phyloP scores from a whole-genome alignment of 2,113 vertebrate species.

The Antigone vipio region DNA sequence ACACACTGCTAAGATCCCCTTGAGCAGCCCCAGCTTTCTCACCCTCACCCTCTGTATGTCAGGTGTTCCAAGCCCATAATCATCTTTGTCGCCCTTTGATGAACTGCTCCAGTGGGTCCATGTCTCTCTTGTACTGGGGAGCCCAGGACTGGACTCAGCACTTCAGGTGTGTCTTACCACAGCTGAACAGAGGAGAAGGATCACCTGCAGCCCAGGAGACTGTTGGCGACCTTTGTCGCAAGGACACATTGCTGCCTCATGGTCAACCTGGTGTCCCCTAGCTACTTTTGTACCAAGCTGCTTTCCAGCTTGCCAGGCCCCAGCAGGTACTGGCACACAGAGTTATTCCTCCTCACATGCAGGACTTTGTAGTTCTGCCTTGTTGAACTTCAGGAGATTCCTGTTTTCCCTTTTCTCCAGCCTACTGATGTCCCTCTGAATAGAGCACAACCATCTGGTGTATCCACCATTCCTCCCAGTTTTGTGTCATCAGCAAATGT shows the following conservation, averaged over 20 bases:
- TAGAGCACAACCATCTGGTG: not conserved
- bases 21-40: not conserved
- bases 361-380: not conserved
- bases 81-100: not conserved
- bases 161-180: not conserved
- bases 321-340: not conserved
- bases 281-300: not conserved
- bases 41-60: not conserved
- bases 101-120: not conserved
- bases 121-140: not conserved
- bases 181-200: not conserved
- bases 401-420: not conserved
- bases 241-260: not conserved
- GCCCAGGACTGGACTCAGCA: not conserved
- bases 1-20: rapidly evolving
- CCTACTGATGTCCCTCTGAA: not conserved
- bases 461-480: not conserved
- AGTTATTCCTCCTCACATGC: not conserved
- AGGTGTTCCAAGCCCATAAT: not conserved
- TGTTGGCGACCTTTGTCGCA: not conserved
- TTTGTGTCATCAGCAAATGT: not conserved
- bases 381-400: not conserved
- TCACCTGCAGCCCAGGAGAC: not conserved
- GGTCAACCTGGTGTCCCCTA: not conserved
- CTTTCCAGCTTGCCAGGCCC: not conserved